Base-by-base conservation (phyloP, 2,888 invertebrate genomes). In the Pachymerium ferrugineum region DNA sequence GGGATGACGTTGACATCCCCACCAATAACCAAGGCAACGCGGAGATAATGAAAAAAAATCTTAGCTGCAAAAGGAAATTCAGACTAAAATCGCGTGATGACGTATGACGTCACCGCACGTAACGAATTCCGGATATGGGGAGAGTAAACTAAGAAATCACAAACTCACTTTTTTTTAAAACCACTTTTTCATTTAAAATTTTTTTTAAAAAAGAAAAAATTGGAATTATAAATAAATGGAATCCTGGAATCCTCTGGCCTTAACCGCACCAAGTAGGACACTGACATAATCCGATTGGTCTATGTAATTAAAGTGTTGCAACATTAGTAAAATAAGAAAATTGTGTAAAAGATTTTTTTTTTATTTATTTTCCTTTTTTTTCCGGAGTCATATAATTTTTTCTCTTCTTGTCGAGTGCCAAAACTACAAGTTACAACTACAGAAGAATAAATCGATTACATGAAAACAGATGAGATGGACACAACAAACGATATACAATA, bases 401-500 rank as follows among this genome's bases (percentile, higher is more conserved):
- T 38, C 38, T 38, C 12, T 10, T 38, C 16, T 16, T 38, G 14
- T 62, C n/a, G 25, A 28, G 62, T 62, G 62, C 62, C 62, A 62
- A 62, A 62, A 28, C 62, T 62, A 62, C 62, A 62, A 62, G 25
- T 62, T 62, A 62, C 62, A 62, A 62, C 62, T 62, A 62, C 62
- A 62, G 62, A 62, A 54, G 47, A 54, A 54, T 54, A 54, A 62
- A 12, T 62, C 25, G 62, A 62, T 25, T 62, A 62, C 62, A 62
- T 62, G 62, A 62, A n/a, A n/a, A 62, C 62, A 62, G 62, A 62
- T 62, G 62, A 62, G 62, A 62, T 62, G 62, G 62, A 62, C 62
- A 62, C 62, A 54, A 62, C 62, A 62, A 62, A 62, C 62, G 62
- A 62, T 62, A 62, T 62, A 62, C 62, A 62, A 62, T 62, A 62